These are phyloP conservation scores for Neoniphon sammara DNA, from an alignment of 2,797 vertebrate genomes.

Conservation along the genomic window DNA sequence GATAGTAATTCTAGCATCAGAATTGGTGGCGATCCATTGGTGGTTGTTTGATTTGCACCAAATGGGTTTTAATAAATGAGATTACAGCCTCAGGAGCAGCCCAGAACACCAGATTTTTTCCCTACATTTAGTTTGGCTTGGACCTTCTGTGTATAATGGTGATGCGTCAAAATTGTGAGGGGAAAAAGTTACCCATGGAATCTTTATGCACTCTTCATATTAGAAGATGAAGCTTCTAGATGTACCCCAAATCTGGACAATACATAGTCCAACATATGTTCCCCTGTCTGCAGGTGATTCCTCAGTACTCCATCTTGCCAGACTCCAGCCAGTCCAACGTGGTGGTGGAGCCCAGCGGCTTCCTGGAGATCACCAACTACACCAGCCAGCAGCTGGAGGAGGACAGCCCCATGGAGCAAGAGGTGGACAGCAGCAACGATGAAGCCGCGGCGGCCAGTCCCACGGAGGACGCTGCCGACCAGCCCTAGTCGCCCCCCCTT, in stretches of 20 bases:
- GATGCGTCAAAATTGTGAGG: too few species aligned
- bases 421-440: slow-evolving; percentile 92
- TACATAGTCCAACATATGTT: background rate
- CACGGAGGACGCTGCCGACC: slow-evolving; percentile 72
- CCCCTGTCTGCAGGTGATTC: slow-evolving; percentile 87
- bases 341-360: slow-evolving; percentile 98
- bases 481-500: slow-evolving; percentile 9
- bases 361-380: slow-evolving; percentile 97
- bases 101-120: too few species aligned
- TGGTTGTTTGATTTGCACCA: too few species aligned
- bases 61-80: too few species aligned
- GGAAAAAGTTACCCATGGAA: too few species aligned
- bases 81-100: too few species aligned
- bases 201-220: too few species aligned
- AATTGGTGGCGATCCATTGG: too few species aligned
- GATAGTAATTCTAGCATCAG: too few species aligned
- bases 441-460: slow-evolving; percentile 71
- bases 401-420: slow-evolving; percentile 93
- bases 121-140: too few species aligned
- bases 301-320: slow-evolving; percentile 96
- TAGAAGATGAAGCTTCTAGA: too few species aligned
- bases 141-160: too few species aligned
- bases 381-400: slow-evolving; percentile 98
- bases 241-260: slow-evolving; percentile 3
- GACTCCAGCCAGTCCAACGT: slow-evolving; percentile 97